Percentiles rank a stretch among this genome's conserved stretches.
Conservation (phyloP, 2,797 vertebrate genomes). For the Spheniscus humboldti region DNA sequence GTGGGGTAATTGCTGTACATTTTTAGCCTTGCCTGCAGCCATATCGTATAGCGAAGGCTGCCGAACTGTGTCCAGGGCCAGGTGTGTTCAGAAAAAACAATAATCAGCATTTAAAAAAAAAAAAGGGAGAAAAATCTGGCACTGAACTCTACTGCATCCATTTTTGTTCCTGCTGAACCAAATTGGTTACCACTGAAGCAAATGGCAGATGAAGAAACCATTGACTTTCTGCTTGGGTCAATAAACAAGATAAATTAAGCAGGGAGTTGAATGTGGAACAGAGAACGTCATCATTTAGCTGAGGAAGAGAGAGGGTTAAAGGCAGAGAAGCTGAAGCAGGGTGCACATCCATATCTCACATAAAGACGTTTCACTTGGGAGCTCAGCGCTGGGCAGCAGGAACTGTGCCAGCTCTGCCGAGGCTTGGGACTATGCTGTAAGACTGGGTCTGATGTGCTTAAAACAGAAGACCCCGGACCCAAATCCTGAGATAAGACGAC, state of each 20-base stretch:
- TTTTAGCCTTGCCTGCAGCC: slow-evolving; percentile 54
- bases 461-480: background rate
- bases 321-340: background rate
- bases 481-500: fast-evolving
- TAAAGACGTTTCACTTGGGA: background rate
- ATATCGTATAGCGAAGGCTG: background rate
- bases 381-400: background rate
- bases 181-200: slow-evolving; percentile 37
- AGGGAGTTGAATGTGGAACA: slow-evolving; percentile 26
- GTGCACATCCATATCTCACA: fast-evolving
- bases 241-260: slow-evolving; percentile 71
- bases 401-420: background rate
- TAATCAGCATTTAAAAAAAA: background rate
- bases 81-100: background rate
- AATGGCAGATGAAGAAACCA: slow-evolving; percentile 69
- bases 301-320: slow-evolving; percentile 47
- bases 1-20: background rate
- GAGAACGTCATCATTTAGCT: slow-evolving; percentile 54
- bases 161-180: background rate
- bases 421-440: no score
- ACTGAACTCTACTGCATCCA: background rate
- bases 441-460: background rate
- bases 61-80: background rate
- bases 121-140: background rate
- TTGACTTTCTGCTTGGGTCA: slow-evolving; percentile 72